Percentiles rank a stretch among this genome's conserved stretches.
phyloP scores from a whole-genome alignment of 2,113 vertebrate genomes.

The Forbesichthys papilliferus region DNA sequence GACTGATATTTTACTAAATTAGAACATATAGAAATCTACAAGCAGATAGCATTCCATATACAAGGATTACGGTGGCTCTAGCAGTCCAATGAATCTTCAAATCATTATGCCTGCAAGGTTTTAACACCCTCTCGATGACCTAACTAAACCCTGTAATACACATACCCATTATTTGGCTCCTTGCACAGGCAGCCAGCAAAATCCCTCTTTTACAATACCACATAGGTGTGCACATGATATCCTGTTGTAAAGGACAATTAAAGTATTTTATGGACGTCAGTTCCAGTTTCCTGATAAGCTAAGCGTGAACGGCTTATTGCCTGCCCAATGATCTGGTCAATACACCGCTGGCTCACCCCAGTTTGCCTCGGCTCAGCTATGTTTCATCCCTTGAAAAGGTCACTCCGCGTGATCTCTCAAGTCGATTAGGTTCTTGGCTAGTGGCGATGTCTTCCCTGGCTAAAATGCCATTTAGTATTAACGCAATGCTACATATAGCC shows the following conservation, averaged over 20 bases:
- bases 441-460: slow-evolving; percentile 23
- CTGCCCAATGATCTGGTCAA: slow-evolving; percentile 55
- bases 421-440: slow-evolving; percentile 54
- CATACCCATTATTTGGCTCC: slow-evolving; percentile 33
- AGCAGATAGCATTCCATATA: slow-evolving; percentile 25
- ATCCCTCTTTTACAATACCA: slow-evolving; percentile 35
- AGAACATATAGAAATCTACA: neutral
- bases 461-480: slow-evolving; percentile 4
- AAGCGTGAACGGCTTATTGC: slow-evolving; percentile 30
- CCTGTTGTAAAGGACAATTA: slow-evolving; percentile 52
- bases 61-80: slow-evolving; percentile 31
- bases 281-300: slow-evolving; percentile 66
- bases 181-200: slow-evolving; percentile 27
- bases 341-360: slow-evolving; percentile 38
- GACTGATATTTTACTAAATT: too few relatives aligned
- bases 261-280: slow-evolving; percentile 54
- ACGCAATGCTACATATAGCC: neutral
- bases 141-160: slow-evolving; percentile 27
- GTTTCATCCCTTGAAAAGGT: slow-evolving; percentile 51
- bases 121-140: slow-evolving; percentile 7
- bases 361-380: slow-evolving; percentile 48
- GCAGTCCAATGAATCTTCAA: slow-evolving; percentile 52
- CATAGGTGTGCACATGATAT: slow-evolving; percentile 27
- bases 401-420: slow-evolving; percentile 33
- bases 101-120: slow-evolving; percentile 43